Base-by-base conservation (phyloP, 2,888 invertebrate species). In the Latrodectus hesperus region DNA sequence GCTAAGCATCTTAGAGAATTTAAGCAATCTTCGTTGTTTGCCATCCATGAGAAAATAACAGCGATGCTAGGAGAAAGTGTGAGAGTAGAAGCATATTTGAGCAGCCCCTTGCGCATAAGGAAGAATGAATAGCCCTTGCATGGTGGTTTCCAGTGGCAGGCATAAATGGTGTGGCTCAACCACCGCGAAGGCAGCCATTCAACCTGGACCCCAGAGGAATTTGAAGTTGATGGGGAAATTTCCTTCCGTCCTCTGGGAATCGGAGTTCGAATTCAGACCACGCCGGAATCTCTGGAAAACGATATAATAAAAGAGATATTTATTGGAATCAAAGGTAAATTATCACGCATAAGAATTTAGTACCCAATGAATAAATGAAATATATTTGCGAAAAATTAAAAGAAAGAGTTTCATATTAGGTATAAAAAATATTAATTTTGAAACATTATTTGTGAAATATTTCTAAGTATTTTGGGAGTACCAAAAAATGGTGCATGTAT, bases 221-320 rank as follows among this genome's bases (percentile, higher is more conserved):
- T 72, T 73, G 17, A 65, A 73, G 17, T 85, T 85, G 68, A 85
- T 74, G 17, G 84, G 84, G 74, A 85, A 79, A 26, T 74, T 79
- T 60, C 79, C 84, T 26, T 85, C 79, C 9, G 64, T 65, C 55
- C n/a, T 53, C 8, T 73, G 74, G 14, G 73, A n/a, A 22, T 55
- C 52, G 22, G 68, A 8, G n/a, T 79, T 78, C 9, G 84, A 79
- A 16, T 68, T 79, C 68, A 85, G 51, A 26, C 79, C 84, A 16
- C 55, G 55, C 11, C 22, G 53, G 26, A 85, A 22, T 74, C 84
- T 67, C 84, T 85, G 70, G 73, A 79, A 65, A 68, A 16, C 5
- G 14, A 49, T 55, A 67, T 65, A 51, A 22, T 22, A 22, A 22
- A 22, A 22, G 22, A 22, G 22, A 22, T 22, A 0, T 22, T 22